Evolutionary conservation across 2,113 vertebrate species (phyloP).

Genomic region (Lepisosteus osseus): DNA sequence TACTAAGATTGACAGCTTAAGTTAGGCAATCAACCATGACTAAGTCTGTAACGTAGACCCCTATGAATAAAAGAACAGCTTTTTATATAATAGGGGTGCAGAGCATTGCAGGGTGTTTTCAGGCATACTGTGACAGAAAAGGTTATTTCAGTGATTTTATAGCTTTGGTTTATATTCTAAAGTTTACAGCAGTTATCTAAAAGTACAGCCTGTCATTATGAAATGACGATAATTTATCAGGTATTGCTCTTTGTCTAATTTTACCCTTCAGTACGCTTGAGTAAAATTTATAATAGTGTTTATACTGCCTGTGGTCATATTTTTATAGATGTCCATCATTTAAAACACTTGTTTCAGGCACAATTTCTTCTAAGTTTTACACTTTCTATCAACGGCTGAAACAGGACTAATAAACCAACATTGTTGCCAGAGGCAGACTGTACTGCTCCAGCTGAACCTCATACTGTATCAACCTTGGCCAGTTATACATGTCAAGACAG

Average conservation of each 20-base stretch:
- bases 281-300: conserved; percentile 54
- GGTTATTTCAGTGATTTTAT: neutral
- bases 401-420: conserved; percentile 57
- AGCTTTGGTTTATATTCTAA: too few relatives aligned
- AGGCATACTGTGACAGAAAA: neutral
- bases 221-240: conserved; percentile 2
- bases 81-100: conserved; percentile 26
- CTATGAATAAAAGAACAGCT: conserved; percentile 48
- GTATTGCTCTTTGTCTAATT: conserved; percentile 62
- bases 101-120: neutral
- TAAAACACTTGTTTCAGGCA: conserved; percentile 67
- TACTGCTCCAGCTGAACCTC: conserved; percentile 26
- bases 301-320: neutral
- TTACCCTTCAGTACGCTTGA: conserved; percentile 64
- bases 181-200: neutral
- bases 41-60: conserved; percentile 43
- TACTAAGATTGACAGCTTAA: neutral
- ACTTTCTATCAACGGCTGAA: conserved; percentile 49
- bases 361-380: conserved; percentile 58
- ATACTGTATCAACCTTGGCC: conserved; percentile 16
- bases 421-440: conserved; percentile 16
- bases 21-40: conserved; percentile 46
- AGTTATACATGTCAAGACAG: conserved; percentile 5
- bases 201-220: neutral
- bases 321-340: conserved; percentile 47